Conservation (phyloP, 2,888 invertebrate genomes). For the Aphidoletes aphidimyza region DNA sequence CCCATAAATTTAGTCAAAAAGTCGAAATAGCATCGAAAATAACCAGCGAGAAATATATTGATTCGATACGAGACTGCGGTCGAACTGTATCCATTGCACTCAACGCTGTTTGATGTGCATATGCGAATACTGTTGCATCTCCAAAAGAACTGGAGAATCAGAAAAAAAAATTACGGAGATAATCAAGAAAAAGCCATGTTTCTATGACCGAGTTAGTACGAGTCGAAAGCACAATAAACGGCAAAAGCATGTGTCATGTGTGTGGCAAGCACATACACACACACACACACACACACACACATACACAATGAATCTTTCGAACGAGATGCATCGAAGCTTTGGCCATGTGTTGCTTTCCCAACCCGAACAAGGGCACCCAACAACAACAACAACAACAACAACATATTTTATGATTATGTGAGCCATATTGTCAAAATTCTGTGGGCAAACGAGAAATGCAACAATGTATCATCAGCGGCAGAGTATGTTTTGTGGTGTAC, state of each 20-base stretch:
- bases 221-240: background rate
- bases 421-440: slow-evolving; percentile 33
- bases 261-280: background rate
- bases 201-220: background rate
- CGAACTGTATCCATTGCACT: background rate
- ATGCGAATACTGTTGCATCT: background rate
- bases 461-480: slow-evolving; percentile 12
- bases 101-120: background rate
- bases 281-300: too few species aligned
- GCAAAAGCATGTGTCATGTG: slow-evolving; percentile 5
- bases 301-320: background rate
- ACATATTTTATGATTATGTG: slow-evolving; percentile 16
- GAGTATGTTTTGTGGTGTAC: slow-evolving; percentile 3
- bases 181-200: slow-evolving; percentile 32
- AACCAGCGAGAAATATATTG: slow-evolving; percentile 18
- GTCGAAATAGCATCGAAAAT: slow-evolving; percentile 28
- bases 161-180: background rate
- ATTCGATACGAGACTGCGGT: background rate
- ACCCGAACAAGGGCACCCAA: background rate
- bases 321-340: background rate
- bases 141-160: background rate
- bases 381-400: background rate
- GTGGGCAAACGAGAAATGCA: slow-evolving; percentile 38
- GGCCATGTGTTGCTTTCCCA: slow-evolving; percentile 16
- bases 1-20: slow-evolving; percentile 49